These are phyloP conservation scores for Leptobrachium leishanense DNA, from an alignment of 2,113 vertebrate genomes.

Conservation along the genomic window DNA sequence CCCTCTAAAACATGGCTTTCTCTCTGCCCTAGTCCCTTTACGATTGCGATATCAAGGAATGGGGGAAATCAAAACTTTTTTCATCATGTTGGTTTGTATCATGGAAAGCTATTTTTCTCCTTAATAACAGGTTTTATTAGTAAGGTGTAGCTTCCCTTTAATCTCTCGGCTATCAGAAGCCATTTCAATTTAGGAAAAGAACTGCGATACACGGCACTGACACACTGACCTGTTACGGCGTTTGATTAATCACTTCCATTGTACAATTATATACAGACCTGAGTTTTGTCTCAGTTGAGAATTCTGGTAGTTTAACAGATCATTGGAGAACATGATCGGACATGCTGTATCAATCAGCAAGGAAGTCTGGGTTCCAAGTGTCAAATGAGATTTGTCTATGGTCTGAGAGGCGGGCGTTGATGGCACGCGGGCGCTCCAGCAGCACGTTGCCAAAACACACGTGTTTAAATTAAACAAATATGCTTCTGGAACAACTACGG, in stretches of 20 bases:
- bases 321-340: constrained; percentile 25
- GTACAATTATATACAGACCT: constrained; percentile 10
- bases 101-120: no score
- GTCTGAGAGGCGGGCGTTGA: not conserved
- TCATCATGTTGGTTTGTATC: no score
- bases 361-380: not conserved
- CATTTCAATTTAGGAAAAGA: not conserved
- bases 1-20: no score
- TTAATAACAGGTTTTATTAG: not conserved
- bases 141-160: not conserved
- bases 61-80: no score
- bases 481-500: not conserved
- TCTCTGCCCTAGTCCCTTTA: no score
- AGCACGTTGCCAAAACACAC: not conserved
- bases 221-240: not conserved
- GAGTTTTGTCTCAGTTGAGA: constrained; percentile 4
- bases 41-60: no score
- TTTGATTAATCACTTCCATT: constrained; percentile 24
- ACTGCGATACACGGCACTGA: not conserved
- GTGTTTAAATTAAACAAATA: constrained; percentile 14
- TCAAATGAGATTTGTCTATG: not conserved
- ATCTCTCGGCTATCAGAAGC: not conserved
- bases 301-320: constrained; percentile 25
- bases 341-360: constrained; percentile 19
- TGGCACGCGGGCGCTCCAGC: not conserved